These are phyloP conservation scores for Gymnoscopelus microlampas DNA, from an alignment of 2,797 vertebrate species.

Conservation along the genomic window DNA sequence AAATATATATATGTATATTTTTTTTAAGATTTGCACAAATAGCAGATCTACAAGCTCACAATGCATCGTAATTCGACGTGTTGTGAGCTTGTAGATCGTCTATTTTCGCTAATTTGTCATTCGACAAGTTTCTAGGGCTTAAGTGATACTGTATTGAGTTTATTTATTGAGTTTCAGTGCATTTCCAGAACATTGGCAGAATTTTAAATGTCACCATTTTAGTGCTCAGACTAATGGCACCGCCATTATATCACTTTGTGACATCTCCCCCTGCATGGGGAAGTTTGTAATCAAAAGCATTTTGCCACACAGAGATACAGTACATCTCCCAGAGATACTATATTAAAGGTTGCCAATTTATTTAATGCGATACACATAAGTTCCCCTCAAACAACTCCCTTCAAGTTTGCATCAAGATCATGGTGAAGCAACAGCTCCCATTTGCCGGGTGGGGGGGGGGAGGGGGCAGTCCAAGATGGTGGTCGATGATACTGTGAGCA, in stretches of 20 bases:
- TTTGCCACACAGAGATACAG: constrained; percentile 25
- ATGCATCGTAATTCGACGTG: too few species aligned
- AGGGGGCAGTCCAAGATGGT: constrained; percentile 23
- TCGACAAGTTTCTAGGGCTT: too few species aligned
- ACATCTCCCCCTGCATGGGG: constrained; percentile 50
- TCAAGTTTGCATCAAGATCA: constrained; percentile 31
- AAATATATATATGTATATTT: too few species aligned
- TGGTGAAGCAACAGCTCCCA: constrained; percentile 29
- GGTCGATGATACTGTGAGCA: constrained; percentile 43
- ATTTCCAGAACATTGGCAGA: constrained; percentile 47
- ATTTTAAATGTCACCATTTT: constrained; percentile 49
- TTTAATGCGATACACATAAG: constrained; percentile 51
- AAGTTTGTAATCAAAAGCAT: constrained; percentile 34
- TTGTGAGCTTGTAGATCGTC: too few species aligned
- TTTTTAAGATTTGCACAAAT: too few species aligned
- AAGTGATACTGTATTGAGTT: too few species aligned
- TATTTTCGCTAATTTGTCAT: too few species aligned
- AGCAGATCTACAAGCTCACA: too few species aligned
- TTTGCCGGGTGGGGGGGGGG: constrained; percentile 21
- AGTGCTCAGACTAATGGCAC: constrained; percentile 24
- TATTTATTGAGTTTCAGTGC: constrained; percentile 39
- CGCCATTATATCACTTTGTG: constrained; percentile 39
- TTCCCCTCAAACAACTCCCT: constrained; percentile 39
- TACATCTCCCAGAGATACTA: too few species aligned
- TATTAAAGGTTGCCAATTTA: constrained; percentile 36